A percentile compares a stretch with the other conserved stretches of the same genome.
Conservation (phyloP, 2,113 vertebrate genomes). For the Paradoxurus hermaphroditus region DNA sequence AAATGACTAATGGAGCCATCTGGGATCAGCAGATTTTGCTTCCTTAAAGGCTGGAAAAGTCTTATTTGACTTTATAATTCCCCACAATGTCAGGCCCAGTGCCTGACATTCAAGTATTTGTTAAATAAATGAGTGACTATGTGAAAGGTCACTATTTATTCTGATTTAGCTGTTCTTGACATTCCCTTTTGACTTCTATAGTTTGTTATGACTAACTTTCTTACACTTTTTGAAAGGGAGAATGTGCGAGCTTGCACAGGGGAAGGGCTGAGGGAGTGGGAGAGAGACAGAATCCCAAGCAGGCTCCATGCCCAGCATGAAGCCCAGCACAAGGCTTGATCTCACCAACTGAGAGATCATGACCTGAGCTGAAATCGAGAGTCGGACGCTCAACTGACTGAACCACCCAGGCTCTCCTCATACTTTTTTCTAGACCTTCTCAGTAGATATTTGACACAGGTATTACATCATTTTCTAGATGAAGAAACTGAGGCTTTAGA, state of each 20-base stretch:
- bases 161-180: background rate
- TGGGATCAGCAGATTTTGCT: conserved; percentile 38
- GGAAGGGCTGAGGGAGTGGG: too few relatives aligned
- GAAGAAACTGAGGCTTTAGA: background rate
- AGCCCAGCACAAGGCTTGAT: too few relatives aligned
- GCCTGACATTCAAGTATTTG: background rate
- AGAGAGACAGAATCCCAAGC: too few relatives aligned
- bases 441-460: background rate
- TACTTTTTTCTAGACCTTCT: background rate
- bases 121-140: background rate
- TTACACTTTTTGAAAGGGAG: background rate
- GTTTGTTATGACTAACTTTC: conserved; percentile 39
- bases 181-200: background rate
- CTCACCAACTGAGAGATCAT: too few relatives aligned
- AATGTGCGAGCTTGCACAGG: too few relatives aligned
- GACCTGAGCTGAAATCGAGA: too few relatives aligned
- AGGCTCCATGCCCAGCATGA: too few relatives aligned
- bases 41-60: conserved; percentile 14
- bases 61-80: conserved; percentile 26
- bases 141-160: background rate
- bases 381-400: too few relatives aligned
- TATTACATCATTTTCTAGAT: background rate
- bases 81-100: background rate
- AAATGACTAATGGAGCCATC: conserved; percentile 48
- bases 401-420: background rate